Evolutionary conservation across 2,888 invertebrate species (phyloP), one percentile per base, ranked within the genome.

Genomic region (Spodoptera picta): DNA sequence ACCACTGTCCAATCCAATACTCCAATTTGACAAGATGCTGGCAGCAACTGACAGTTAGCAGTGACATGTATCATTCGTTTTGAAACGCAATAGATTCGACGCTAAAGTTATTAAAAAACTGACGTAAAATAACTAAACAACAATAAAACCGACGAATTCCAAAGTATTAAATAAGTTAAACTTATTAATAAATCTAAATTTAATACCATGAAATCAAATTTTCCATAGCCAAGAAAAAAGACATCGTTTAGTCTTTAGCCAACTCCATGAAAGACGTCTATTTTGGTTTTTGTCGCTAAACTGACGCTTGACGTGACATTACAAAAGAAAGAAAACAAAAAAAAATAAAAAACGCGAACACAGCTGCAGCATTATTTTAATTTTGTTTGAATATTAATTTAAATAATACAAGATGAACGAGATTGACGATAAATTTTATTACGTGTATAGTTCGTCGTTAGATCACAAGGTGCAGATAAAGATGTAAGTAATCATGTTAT

Each of bases 391-490:
- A 46, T 52, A n/a, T 23, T 23, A 1, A 6, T 31, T 3, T 9
- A 4, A 4, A 14, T 46, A n/a, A 7, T 31, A 48, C 49, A 75
- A 47, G 7, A 97, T 97, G 97, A 96, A 97, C 84, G 96, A 96
- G 81, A 95, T 96, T 68, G 97, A 96, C 79, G 97, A 97, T 90
- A 97, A 97, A 87, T 98, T 98, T 92, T 96, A 97, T 85, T 98
- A 97, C 87, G 97, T 98, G 31, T 98, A 98, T 87, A 99, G 98
- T 93, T 98, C 98, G 36, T 97, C 98, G n/a, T 91, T 99, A 75
- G 97, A 98, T 78, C 96, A 97, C 75, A 97, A 97, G 90, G 95
- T 99, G 45, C 97, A 98, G 94, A 97, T 99, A 75, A 99, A 99
- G 96, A 97, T 99, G 98, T 98, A 95, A 96, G 97, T 95, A 76